Base-by-base conservation (phyloP, 2,888 invertebrate genomes). In the Tetranychus piercei region DNA sequence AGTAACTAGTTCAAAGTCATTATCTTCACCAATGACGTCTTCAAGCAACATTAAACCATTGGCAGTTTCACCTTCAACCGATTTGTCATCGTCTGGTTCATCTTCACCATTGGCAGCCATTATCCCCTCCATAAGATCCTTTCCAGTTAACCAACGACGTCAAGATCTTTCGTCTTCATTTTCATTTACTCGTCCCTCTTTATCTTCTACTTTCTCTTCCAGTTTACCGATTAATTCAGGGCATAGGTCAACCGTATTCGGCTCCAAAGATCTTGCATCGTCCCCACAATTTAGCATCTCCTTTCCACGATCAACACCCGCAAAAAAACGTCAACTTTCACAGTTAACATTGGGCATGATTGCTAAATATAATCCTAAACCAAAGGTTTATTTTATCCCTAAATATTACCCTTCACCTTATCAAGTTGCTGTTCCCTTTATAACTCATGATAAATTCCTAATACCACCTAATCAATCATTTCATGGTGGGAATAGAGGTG, bases 331-430 rank as follows among this genome's bases (percentile, higher is more conserved):
- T 1, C 9, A 23, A 20, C 11, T 69, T 20, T 69, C 69, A 69
- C 69, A 18, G 22, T 11, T 20, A 69, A 69, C 69, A 23, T 22
- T 23, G 11, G 22, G 69, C 1, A 11, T 69, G 5, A 69, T 69
- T 22, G 11, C 20, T 22, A 69, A 66, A 23, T 69, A 69, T 69
- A 23, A 20, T 23, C 69, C 69, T 69, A 69, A 69, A 20, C 69
- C 69, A 23, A 69, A 69, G 34, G 34, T 69, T 69, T 23, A 6
- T 22, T 69, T 69, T 23, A 23, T 23, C 11, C 69, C 69, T 5
- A 20, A 69, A 69, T 69, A 69, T 22, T 69, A 69, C 34, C n/a
- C 69, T 23, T 23, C 20, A 69, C 69, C 20, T 20, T 69, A 69
- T 23, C 11, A 11, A 23, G 69, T 69, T 23, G 11, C 69, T 9